phyloP scores from a whole-genome alignment of 2,113 vertebrate species.

The Erythrolamprus reginae region DNA sequence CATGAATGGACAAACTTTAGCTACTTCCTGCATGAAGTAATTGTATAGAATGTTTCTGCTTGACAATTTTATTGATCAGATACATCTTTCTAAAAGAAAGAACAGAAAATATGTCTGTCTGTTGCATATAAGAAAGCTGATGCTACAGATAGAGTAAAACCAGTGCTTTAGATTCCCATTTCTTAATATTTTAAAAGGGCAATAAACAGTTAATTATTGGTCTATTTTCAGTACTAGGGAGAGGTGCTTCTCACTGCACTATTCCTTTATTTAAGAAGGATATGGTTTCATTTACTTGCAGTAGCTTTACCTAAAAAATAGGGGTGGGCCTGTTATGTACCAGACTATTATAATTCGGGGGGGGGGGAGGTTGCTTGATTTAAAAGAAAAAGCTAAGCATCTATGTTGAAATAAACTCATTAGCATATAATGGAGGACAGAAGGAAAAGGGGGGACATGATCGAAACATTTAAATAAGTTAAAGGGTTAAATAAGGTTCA shows the following conservation, averaged over 20 bases:
- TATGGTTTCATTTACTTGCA: not conserved
- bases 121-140: not conserved
- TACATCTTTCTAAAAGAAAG: too few species aligned
- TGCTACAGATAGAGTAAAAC: not conserved
- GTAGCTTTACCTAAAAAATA: not conserved
- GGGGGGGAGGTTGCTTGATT: too few species aligned
- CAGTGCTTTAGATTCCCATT: not conserved
- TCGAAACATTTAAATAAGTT: too few species aligned
- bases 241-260: not conserved
- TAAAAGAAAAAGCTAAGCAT: not conserved
- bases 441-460: too few species aligned
- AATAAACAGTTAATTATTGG: not conserved
- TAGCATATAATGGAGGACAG: too few species aligned
- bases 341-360: not conserved
- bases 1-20: not conserved
- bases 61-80: too few species aligned
- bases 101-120: not conserved
- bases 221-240: not conserved
- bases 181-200: not conserved
- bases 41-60: not conserved
- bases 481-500: too few species aligned
- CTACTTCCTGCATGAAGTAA: not conserved
- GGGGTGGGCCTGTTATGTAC: not conserved
- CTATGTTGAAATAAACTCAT: not conserved
- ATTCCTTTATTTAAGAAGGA: not conserved